Conservation (phyloP, 2,888 invertebrate genomes). For the Synanthedon tipuliformis region DNA sequence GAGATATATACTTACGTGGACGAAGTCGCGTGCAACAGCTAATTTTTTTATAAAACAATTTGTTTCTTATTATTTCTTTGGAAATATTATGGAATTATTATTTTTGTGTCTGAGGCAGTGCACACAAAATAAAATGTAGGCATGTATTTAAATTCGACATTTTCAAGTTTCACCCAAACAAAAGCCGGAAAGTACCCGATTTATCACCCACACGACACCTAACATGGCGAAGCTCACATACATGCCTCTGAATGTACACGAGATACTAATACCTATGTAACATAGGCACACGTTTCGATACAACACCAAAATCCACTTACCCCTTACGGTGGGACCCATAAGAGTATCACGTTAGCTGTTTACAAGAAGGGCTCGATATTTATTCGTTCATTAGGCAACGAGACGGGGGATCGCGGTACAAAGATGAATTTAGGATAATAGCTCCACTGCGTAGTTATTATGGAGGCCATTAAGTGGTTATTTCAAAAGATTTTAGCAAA, state of each 20-base stretch:
- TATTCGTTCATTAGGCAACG: conserved; percentile 62
- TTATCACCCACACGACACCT: background rate
- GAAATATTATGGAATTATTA: no score
- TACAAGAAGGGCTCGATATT: conserved; percentile 65
- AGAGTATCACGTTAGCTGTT: conserved; percentile 48
- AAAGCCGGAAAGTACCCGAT: background rate
- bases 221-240: background rate
- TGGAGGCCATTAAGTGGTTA: background rate
- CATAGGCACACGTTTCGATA: conserved; percentile 37
- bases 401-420: conserved; percentile 48
- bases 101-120: no score
- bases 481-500: background rate
- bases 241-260: background rate
- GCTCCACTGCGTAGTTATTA: conserved; percentile 21
- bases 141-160: background rate
- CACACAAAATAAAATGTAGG: no score
- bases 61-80: no score
- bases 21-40: no score
- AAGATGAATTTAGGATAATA: conserved; percentile 66
- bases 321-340: conserved; percentile 59
- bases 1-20: no score
- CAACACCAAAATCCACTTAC: conserved; percentile 70
- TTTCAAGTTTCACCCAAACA: background rate
- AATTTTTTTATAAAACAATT: no score
- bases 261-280: background rate